A percentile compares a stretch with the other conserved stretches of the same genome.
Conservation (phyloP, 2,113 vertebrate species). For the Garra rufa region DNA sequence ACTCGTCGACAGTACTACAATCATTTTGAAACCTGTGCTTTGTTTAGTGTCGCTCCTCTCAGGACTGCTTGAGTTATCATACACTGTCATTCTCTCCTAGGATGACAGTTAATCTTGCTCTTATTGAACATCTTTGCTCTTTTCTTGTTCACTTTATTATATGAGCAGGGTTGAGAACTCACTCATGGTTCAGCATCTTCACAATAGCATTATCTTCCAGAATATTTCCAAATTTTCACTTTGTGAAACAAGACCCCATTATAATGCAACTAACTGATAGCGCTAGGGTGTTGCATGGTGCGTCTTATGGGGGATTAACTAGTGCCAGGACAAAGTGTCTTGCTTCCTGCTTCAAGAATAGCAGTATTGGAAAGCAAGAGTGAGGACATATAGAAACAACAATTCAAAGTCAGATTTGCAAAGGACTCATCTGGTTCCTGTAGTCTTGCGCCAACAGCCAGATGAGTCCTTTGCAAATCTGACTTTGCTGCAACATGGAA, state of each 20-base stretch:
- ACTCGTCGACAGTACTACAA: background rate
- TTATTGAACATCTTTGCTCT: background rate
- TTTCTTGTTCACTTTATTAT: background rate
- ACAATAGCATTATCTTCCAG: background rate
- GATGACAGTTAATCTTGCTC: too few species aligned
- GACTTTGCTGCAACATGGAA: too few species aligned
- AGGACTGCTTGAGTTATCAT: background rate
- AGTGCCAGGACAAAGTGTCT: constrained; percentile 43
- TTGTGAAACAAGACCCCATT: background rate
- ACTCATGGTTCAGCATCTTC: background rate
- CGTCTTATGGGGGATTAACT: constrained; percentile 47
- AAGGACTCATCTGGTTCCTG: too few species aligned
- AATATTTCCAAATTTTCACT: background rate
- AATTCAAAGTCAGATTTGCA: too few species aligned
- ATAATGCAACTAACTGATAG: background rate
- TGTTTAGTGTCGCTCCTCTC: background rate
- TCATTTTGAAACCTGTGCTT: background rate
- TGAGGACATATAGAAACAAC: too few species aligned
- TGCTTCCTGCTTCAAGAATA: constrained; percentile 14
- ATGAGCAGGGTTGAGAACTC: background rate
- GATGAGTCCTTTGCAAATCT: too few species aligned
- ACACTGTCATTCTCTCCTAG: background rate
- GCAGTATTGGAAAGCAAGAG: background rate
- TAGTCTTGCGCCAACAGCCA: too few species aligned
- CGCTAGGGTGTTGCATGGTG: background rate